phyloP scores from a whole-genome alignment of 2,113 vertebrate genomes.

The Noturus placidus region DNA sequence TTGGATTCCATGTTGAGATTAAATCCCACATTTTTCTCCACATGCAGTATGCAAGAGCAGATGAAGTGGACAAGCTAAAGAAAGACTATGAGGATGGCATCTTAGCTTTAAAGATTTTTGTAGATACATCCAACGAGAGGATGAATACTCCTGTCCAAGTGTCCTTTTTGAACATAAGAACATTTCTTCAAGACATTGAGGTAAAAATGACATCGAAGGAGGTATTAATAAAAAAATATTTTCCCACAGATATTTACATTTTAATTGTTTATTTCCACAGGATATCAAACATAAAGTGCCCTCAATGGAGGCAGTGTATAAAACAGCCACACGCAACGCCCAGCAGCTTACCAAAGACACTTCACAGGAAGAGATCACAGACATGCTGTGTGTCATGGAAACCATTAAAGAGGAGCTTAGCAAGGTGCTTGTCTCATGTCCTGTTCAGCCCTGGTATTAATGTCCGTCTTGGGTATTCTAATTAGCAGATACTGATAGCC shows the following conservation, averaged over 20 bases:
- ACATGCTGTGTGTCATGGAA: slow-evolving; percentile 81
- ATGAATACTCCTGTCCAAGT: slow-evolving; percentile 81
- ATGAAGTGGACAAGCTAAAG: slow-evolving; percentile 88
- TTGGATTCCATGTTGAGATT: background rate
- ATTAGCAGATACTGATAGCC: background rate
- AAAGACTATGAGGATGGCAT: slow-evolving; percentile 87
- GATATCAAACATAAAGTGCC: slow-evolving; percentile 88
- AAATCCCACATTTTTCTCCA: slow-evolving; percentile 16
- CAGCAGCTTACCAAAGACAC: slow-evolving; percentile 91
- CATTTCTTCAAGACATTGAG: slow-evolving; percentile 88
- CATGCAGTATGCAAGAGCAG: slow-evolving; percentile 88
- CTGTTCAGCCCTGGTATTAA: background rate
- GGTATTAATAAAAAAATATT: background rate
- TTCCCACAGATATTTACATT: background rate
- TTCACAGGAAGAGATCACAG: slow-evolving; percentile 80
- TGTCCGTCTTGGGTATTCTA: background rate
- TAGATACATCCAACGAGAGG: slow-evolving; percentile 82
- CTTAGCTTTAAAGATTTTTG: slow-evolving; percentile 80
- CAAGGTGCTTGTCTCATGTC: slow-evolving; percentile 73
- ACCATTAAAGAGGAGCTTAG: slow-evolving; percentile 85
- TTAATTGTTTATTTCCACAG: slow-evolving; percentile 63
- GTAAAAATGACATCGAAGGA: slow-evolving; percentile 59
- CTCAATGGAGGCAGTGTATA: slow-evolving; percentile 88
- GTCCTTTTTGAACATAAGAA: slow-evolving; percentile 87
- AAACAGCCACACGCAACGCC: slow-evolving; percentile 80